phyloP scores from a whole-genome alignment of 2,888 invertebrate genomes.

The Cryptophagus acutangulus region DNA sequence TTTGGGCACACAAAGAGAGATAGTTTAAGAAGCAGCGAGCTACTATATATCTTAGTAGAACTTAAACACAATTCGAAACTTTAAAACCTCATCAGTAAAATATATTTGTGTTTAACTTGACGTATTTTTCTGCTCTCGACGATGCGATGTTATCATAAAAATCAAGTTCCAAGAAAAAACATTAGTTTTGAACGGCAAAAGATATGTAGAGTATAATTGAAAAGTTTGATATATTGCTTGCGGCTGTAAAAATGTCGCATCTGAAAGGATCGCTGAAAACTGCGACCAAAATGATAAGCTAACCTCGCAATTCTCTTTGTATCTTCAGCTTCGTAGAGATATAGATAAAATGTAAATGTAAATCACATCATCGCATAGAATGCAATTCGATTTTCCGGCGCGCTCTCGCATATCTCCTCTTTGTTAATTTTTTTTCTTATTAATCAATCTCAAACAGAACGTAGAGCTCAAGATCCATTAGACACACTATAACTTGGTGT shows the following conservation, averaged over 20 bases:
- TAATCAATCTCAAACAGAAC: too few relatives aligned
- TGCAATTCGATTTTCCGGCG: too few relatives aligned
- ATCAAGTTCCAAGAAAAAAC: too few relatives aligned
- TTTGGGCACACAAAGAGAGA: conserved; percentile 19
- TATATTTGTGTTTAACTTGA: too few relatives aligned
- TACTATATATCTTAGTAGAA: conserved; percentile 10
- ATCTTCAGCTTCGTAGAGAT: conserved; percentile 12
- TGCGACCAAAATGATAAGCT: conserved; percentile 21
- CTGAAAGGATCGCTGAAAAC: conserved; percentile 15
- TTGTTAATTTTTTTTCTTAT: too few relatives aligned
- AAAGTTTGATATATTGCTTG: conserved; percentile 19
- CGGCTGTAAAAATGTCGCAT: conserved; percentile 13
- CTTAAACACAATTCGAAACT: conserved; percentile 18
- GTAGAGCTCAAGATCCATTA: too few relatives aligned
- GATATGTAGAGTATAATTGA: too few relatives aligned
- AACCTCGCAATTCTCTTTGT: conserved; percentile 24
- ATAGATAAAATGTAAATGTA: conserved; percentile 28
- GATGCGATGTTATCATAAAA: too few relatives aligned
- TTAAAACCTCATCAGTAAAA: conserved; percentile 7
- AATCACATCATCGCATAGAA: conserved; percentile 26
- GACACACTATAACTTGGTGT: too few relatives aligned
- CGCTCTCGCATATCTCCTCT: too few relatives aligned
- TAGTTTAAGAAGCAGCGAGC: conserved; percentile 20
- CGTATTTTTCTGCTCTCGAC: too few relatives aligned
- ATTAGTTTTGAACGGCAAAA: too few relatives aligned